Base-by-base conservation (phyloP, 2,113 vertebrate species). In the Ammospiza nelsoni region DNA sequence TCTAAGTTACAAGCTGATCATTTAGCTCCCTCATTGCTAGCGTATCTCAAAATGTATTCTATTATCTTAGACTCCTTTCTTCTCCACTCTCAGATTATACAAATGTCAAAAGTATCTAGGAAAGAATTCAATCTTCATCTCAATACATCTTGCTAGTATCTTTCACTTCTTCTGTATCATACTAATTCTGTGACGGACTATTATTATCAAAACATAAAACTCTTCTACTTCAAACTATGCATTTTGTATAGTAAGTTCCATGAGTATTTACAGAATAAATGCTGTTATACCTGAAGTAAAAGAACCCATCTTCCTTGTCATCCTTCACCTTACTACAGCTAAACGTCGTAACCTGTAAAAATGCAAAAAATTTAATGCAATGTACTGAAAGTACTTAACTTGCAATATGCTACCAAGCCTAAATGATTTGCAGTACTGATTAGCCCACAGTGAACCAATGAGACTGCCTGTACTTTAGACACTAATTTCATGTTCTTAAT, bases 281-380 rank as follows among this genome's bases (percentile, higher is more conserved):
- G 57, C 21, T 78, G n/a, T 44, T 84, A 75, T 98, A 99, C 99
- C 99, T 99, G 97, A 99, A 99, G 94, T 98, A 98, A 96, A 99
- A 99, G 88, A 98, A 97, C 90, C 97, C 97, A 5, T 98, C 98
- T 48, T 98, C 98, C 31, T 97, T 99, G 76, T 99, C 98, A 79
- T 98, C 97, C 91, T 98, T 98, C 77, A 98, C 98, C 97, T 98
- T 99, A 96, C 97, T 98, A 94, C 99, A 99, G 96, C 96, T 98
- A 85, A 99, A 97, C 5, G 93, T 95, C 48, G 96, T 94, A 87
- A 97, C 89, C 99, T 99, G 82, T 55, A 96, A 93, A 85, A 41
- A 75, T 21, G 24, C 11, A 75, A 90, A 65, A 88, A 28, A 76
- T 33, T 75, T 69, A 95, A 78, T 43, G 31, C 19, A 71, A 39